Evolutionary conservation across 2,797 vertebrate genomes (phyloP).

Genomic region (Pelobates cultripes): DNA sequence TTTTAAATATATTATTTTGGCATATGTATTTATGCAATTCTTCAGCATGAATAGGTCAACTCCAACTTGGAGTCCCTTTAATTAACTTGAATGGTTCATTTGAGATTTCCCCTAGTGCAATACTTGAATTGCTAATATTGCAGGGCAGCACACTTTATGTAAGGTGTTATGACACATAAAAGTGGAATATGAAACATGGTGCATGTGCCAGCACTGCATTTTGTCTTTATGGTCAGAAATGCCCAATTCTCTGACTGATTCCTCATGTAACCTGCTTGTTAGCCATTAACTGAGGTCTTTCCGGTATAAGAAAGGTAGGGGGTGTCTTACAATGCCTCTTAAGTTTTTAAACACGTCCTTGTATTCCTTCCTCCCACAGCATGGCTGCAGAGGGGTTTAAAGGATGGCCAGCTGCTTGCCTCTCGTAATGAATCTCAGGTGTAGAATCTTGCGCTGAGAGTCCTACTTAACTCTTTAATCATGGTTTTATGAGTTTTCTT

Average conservation of each 20-base stretch:
- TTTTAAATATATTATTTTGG: too few species aligned
- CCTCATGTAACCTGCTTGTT: constrained; percentile 42
- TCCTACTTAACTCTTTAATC: constrained; percentile 27
- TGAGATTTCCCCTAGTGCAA: too few species aligned
- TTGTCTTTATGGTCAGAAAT: too few species aligned
- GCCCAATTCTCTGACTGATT: not conserved
- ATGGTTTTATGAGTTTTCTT: not conserved
- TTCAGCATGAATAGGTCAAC: too few species aligned
- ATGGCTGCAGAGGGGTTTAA: constrained; percentile 45
- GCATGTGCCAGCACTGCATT: too few species aligned
- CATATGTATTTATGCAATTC: too few species aligned
- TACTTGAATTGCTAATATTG: too few species aligned
- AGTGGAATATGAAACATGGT: too few species aligned
- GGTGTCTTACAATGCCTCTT: constrained; percentile 39
- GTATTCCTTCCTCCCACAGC: constrained; percentile 44
- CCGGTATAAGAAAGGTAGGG: constrained; percentile 28
- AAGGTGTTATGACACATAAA: too few species aligned
- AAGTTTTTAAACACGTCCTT: constrained; percentile 42
- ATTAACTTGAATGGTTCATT: too few species aligned
- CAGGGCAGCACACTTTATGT: too few species aligned
- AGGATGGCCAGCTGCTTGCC: constrained; percentile 65
- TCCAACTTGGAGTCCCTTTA: too few species aligned
- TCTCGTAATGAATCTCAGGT: constrained; percentile 60
- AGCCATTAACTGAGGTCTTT: constrained; percentile 24
- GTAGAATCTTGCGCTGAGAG: constrained; percentile 2